phyloP scores from a whole-genome alignment of 2,113 vertebrate species.

The Urocitellus parryii region DNA sequence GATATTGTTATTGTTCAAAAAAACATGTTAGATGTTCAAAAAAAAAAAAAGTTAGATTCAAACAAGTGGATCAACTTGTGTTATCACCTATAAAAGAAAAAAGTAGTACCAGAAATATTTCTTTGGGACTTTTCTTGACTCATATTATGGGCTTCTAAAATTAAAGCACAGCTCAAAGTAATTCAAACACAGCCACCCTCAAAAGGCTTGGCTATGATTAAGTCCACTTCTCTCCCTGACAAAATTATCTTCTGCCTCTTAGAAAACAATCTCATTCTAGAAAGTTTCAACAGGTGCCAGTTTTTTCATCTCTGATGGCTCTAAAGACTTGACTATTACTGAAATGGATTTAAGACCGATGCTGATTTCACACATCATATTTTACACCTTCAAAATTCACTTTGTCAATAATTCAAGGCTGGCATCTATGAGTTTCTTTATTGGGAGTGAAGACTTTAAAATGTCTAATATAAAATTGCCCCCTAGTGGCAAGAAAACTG shows the following conservation, averaged over 20 bases:
- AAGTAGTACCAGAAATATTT: constrained; percentile 36
- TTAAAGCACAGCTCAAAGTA: constrained; percentile 65
- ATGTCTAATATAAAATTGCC: constrained; percentile 78
- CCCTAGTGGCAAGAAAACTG: constrained; percentile 72
- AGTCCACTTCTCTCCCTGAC: neutral
- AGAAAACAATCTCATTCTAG: constrained; percentile 47
- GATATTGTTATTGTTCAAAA: constrained; percentile 63
- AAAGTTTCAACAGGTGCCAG: neutral
- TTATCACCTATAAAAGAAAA: constrained; percentile 64
- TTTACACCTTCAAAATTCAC: constrained; percentile 23
- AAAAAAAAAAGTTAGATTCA: constrained; percentile 37
- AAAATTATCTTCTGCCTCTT: constrained; percentile 8
- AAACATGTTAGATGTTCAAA: constrained; percentile 33
- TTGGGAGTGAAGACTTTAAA: constrained; percentile 5
- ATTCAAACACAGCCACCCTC: neutral
- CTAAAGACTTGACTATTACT: constrained; percentile 10
- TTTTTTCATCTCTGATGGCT: neutral
- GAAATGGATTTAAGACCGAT: constrained; percentile 38
- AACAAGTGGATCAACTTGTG: constrained; percentile 42
- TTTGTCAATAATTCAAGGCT: constrained; percentile 43
- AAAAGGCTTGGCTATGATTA: constrained; percentile 38
- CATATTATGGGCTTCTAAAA: constrained; percentile 59
- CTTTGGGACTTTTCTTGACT: constrained; percentile 48
- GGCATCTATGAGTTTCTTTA: constrained; percentile 54
- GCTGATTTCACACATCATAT: constrained; percentile 33